Conservation (phyloP, 2,113 vertebrate species). For the Sigmodon hispidus region DNA sequence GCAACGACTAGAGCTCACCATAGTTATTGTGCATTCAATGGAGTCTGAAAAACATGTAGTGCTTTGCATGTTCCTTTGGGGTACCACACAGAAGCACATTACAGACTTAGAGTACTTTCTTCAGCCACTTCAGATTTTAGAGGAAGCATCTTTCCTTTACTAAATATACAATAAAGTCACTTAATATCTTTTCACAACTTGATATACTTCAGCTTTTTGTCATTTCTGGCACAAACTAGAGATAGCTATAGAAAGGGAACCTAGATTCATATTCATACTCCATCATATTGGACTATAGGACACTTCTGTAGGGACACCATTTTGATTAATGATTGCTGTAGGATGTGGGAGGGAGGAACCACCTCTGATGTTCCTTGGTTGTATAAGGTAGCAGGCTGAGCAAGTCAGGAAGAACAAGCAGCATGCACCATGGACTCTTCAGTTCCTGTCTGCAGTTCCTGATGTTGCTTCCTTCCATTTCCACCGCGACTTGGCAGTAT, state of each 20-base stretch:
- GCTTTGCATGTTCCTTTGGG: not conserved
- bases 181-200: not conserved
- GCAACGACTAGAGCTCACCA: not conserved
- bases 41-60: not conserved
- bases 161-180: not conserved
- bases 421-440: not conserved
- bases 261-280: not conserved
- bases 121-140: not conserved
- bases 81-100: not conserved
- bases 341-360: not conserved
- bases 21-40: not conserved
- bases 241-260: not conserved
- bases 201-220: not conserved
- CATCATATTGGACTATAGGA: too few relatives aligned
- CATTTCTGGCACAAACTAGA: not conserved
- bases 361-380: not conserved
- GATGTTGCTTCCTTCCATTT: not conserved
- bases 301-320: not conserved
- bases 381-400: not conserved
- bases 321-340: not conserved
- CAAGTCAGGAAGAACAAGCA: not conserved
- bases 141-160: not conserved
- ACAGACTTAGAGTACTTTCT: not conserved
- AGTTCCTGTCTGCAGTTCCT: not conserved
- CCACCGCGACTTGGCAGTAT: too few relatives aligned